Evolutionary conservation across 2,113 vertebrate species (phyloP).

Genomic region (Nanorana parkeri): DNA sequence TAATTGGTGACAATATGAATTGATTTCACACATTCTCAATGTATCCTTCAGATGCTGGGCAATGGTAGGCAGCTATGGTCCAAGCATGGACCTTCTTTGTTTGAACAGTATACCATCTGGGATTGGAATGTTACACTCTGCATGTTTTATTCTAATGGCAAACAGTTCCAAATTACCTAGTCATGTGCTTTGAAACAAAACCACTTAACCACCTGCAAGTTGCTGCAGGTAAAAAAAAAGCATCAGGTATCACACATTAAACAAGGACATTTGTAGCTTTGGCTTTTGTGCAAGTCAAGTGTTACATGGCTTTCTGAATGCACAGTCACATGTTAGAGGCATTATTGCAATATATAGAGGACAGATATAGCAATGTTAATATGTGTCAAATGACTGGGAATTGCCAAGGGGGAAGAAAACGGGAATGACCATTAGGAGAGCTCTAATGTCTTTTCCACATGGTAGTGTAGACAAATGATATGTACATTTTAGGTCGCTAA

Average conservation of each 20-base stretch:
- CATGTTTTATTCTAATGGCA: background rate
- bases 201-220: too few species aligned
- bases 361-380: background rate
- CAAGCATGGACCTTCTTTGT: too few species aligned
- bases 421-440: too few species aligned
- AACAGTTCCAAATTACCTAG: background rate
- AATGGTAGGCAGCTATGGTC: too few species aligned
- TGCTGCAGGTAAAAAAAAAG: background rate
- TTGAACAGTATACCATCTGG: too few species aligned
- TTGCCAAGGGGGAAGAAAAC: background rate
- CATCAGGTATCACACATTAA: background rate
- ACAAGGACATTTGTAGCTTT: background rate
- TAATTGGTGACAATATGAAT: background rate
- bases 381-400: background rate
- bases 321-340: conserved; percentile 1
- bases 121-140: background rate
- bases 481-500: background rate
- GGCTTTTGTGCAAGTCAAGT: background rate
- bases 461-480: background rate
- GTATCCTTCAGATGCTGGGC: too few species aligned
- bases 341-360: background rate
- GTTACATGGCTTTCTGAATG: background rate
- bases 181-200: background rate
- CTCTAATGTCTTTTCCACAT: background rate
- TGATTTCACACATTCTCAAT: background rate